Percentiles rank a stretch among this genome's conserved stretches.
Evolutionary conservation across 2,113 vertebrate species (phyloP).

Genomic region (Silurus glanis): DNA sequence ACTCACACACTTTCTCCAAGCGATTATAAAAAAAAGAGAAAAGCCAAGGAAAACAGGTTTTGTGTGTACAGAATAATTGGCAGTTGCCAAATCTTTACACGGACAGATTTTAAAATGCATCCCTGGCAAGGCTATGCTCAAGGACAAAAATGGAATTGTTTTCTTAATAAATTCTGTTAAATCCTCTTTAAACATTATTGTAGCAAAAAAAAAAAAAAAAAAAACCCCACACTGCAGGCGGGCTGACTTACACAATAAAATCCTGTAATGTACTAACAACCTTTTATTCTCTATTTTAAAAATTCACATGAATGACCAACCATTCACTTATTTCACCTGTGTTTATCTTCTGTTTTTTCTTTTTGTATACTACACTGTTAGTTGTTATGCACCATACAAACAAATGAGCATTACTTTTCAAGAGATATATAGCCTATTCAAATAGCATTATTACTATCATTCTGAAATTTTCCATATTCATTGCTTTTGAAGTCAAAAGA

Average conservation of each 20-base stretch:
- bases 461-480: too few species aligned
- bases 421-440: too few species aligned
- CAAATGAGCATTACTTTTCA: too few species aligned
- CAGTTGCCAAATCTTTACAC: neutral
- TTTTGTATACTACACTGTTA: too few species aligned
- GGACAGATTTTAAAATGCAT: neutral
- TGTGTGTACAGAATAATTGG: neutral
- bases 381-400: too few species aligned
- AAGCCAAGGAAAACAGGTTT: neutral
- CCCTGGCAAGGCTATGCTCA: neutral
- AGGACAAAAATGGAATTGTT: constrained; percentile 20
- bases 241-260: neutral
- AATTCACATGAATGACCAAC: neutral
- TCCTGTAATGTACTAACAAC: neutral
- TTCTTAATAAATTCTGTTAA: neutral
- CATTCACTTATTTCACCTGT: neutral
- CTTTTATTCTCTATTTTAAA: neutral
- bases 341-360: neutral
- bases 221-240: neutral
- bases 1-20: neutral
- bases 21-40: neutral
- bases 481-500: too few species aligned
- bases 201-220: too few species aligned
- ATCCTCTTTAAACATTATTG: neutral
- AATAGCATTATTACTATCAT: too few species aligned